phyloP scores from a whole-genome alignment of 2,797 vertebrate genomes.

The Platalea minor region DNA sequence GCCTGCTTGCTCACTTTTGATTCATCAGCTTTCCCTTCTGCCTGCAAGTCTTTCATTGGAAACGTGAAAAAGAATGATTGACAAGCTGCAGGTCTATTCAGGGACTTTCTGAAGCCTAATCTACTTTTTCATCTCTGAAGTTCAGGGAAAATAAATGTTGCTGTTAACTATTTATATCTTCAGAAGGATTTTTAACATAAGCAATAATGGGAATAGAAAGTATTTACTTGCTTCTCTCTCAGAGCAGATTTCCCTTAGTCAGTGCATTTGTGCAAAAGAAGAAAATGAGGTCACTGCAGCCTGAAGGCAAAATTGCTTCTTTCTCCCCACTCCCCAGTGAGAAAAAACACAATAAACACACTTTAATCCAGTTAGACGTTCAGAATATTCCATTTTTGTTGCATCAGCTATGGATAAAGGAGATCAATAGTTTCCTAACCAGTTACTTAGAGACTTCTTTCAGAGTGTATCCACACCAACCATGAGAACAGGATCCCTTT shows the following conservation, averaged over 20 bases:
- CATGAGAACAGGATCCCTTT: background rate
- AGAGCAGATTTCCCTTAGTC: background rate
- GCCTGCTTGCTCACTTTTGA: background rate
- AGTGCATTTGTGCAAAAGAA: background rate
- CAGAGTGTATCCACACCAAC: background rate
- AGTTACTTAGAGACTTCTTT: background rate
- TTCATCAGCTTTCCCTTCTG: background rate
- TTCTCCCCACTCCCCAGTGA: background rate
- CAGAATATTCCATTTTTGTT: background rate
- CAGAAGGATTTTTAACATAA: background rate
- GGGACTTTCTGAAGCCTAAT: background rate
- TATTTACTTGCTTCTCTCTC: background rate
- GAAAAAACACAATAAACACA: background rate
- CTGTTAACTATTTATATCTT: slow-evolving; percentile 10
- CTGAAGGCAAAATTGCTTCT: background rate
- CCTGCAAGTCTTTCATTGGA: background rate
- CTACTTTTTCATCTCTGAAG: slow-evolving; percentile 6
- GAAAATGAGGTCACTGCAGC: background rate
- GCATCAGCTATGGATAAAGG: background rate
- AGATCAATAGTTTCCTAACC: background rate
- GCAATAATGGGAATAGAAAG: background rate
- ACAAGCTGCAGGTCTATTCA: slow-evolving; percentile 21
- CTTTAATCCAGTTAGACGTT: background rate
- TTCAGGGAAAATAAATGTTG: background rate
- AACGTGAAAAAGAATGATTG: background rate